Percentiles rank a stretch among this genome's conserved stretches.
Evolutionary conservation across 2,797 vertebrate species (phyloP).

Genomic region (Thaleichthys pacificus): DNA sequence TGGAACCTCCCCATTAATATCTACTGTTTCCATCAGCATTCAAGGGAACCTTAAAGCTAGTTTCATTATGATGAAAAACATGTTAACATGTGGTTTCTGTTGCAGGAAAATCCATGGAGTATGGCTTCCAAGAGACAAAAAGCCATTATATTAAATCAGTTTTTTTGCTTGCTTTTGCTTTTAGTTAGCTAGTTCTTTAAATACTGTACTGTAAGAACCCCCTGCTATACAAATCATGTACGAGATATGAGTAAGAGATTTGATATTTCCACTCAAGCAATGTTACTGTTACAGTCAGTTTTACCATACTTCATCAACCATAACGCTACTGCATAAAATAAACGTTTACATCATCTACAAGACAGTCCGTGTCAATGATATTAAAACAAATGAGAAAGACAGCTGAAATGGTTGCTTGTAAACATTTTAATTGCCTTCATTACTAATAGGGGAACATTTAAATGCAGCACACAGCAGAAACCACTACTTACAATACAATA

Average conservation of each 20-base stretch:
- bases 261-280: not conserved
- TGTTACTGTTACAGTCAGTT: not conserved
- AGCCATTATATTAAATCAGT: not conserved
- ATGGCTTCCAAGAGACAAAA: not conserved
- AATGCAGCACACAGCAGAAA: not conserved
- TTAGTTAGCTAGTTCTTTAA: not conserved
- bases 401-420: not conserved
- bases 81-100: not conserved
- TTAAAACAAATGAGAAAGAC: not conserved
- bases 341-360: not conserved
- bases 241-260: not conserved
- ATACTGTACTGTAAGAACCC: not conserved
- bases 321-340: not conserved
- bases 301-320: not conserved
- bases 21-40: no score
- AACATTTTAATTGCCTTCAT: constrained; percentile 4
- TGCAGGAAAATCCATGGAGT: not conserved
- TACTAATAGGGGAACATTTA: not conserved
- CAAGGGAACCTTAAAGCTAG: no score
- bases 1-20: not conserved
- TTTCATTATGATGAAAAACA: not conserved
- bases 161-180: not conserved
- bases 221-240: not conserved
- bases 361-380: not conserved
- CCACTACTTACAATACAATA: not conserved